Evolutionary conservation across 1,140 invertebrate genomes (phyloP), one percentile per base, ranked within the genome.

Genomic region (Bactericera cockerelli): DNA sequence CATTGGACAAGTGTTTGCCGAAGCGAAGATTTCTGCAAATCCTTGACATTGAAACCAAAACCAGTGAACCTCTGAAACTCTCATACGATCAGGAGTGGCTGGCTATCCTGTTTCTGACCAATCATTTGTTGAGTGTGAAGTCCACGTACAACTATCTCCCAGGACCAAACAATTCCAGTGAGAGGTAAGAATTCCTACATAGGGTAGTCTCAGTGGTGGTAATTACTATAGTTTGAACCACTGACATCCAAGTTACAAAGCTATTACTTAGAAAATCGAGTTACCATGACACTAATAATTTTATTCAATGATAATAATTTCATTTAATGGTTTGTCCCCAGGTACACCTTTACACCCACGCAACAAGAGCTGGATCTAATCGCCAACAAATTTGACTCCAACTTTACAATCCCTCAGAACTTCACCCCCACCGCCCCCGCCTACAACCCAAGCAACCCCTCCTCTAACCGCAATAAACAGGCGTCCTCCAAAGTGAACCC

Each of bases 11-110:
- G 76, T 96, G 93, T 74, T 73, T 98, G 28, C 93, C 93, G 0
- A 80, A 79, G 64, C 76, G 91, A 65, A 80, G 84, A 59, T 97
- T 94, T 74, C 72, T 97, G 58, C 89, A 93, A 76, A 61, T 74
- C 36, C 36, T 81, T 31, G 70, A 75, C 31, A 67, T 72, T 26
- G 72, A 78, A 2, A 73, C 78, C 59, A 73, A 82, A 62, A 67
- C 70, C 63, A 74, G 76, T 64, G 69, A 73, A 57, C 71, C 76
- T 56, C 70, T 85, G 42, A 72, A 78, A 60, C 69, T 97, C n/a
- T 76, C 79, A 56, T 87, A 95, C 70, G 94, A 98, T 75, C 71
- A 83, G n/a, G 93, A 98, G 75, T 98, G 95, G 95, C 72, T 98
- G 22, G 80, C 83, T 22, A 81, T 97, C 66, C 75, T 98, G 25